Base-by-base conservation (phyloP, 2,113 vertebrate genomes). In the Rhombomys opimus region DNA sequence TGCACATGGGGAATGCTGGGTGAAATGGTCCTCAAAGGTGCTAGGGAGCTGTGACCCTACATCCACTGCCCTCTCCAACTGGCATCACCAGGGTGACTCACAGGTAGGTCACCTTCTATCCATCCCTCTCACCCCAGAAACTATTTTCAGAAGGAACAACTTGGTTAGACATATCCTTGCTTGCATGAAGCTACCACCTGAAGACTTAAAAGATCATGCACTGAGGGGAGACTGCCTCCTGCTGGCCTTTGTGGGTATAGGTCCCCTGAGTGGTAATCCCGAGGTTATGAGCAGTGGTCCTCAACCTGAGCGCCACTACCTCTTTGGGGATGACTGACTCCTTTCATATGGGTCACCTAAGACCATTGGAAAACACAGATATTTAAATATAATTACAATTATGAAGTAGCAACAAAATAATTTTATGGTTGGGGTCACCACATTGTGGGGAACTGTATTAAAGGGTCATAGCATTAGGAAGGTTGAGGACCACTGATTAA, bases 151-250 rank as follows among this genome's bases (percentile, higher is more conserved):
- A 77, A 87, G n/a, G 27, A 78, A 30, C 70, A 27, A 17, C 7
- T 41, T 18, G 23, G 13, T 30, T 80, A 90, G 80, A 38, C 35
- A 11, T 20, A 10, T 67, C 46, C 27, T 11, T 9, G 3, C 25
- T 18, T 15, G 3, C 1, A 15, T 35, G n/a, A 2, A 27, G 80
- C 46, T 1, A 13, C 23, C 14, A 2, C 12, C n/a, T 18, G 4
- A 68, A 63, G 30, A 13, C 7, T 8, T 8, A 9, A 23, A 30
- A 1, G 61, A 18, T 91, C 68, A 17, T 30, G 13, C 1, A 1
- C 7, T 63, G 22, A 61, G 59, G 86, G 86, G 35, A 61, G 90
- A 87, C 96, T 95, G 90, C 81, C 95, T 78, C n/a, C 96, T 96
- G 38, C 67, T 94, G 95, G 94, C 3, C 25, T 30, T 32, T 0